Conservation (phyloP, 2,797 vertebrate genomes). For the Sebastes cheni region DNA sequence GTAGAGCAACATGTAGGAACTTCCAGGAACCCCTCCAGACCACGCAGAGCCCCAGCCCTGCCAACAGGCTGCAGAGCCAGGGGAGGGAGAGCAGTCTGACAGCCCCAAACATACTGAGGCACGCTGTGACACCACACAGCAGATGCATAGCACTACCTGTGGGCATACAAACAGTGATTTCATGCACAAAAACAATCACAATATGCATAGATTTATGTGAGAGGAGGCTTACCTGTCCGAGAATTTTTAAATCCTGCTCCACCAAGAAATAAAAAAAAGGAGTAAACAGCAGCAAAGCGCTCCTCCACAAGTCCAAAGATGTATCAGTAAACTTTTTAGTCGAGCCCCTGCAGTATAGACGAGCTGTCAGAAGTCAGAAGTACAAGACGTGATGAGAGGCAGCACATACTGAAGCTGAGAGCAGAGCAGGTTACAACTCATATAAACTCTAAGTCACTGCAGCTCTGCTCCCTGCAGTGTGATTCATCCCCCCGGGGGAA, state of each 20-base stretch:
- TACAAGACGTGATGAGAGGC: conserved; percentile 14
- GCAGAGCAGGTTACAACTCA: conserved; percentile 48
- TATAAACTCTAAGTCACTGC: conserved; percentile 43
- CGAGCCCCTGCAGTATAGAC: neutral
- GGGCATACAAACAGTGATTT: neutral
- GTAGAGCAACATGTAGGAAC: conserved; percentile 78
- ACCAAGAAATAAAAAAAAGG: neutral
- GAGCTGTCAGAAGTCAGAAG: conserved; percentile 9
- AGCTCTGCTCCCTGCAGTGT: neutral
- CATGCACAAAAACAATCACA: neutral
- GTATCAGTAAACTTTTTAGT: neutral
- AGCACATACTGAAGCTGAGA: neutral
- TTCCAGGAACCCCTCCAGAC: conserved; percentile 78
- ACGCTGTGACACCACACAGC: conserved; percentile 9
- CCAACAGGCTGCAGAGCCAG: conserved; percentile 81
- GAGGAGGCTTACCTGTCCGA: conserved; percentile 24
- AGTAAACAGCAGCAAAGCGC: neutral
- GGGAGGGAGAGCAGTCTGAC: conserved; percentile 71
- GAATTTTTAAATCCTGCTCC: neutral
- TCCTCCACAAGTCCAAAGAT: neutral
- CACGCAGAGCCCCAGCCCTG: conserved; percentile 77
- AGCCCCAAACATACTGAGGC: conserved; percentile 74
- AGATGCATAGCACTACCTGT: conserved; percentile 56
- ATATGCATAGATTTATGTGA: neutral
- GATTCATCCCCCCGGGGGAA: conserved; percentile 1